Evolutionary conservation across 2,113 vertebrate genomes (phyloP).

Genomic region (Murina feae): DNA sequence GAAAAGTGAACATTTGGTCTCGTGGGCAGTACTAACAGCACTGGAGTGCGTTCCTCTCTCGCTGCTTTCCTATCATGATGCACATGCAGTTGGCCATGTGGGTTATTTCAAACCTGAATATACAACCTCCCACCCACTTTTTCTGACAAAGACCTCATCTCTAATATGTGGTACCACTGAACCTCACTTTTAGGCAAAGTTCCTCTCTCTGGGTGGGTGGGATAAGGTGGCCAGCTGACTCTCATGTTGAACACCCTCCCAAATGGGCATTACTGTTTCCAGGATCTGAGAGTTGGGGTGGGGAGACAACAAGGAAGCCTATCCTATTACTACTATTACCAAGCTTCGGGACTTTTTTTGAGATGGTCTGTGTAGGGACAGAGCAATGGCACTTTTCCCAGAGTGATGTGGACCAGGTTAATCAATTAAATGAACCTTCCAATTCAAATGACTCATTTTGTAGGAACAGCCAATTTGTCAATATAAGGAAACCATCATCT

Average conservation of each 20-base stretch:
- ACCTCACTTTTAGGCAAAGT: background rate
- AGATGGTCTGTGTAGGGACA: background rate
- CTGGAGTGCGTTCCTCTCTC: background rate
- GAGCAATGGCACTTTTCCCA: constrained; percentile 29
- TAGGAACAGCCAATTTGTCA: constrained; percentile 57
- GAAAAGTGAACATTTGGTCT: background rate
- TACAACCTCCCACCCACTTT: background rate
- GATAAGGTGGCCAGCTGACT: no score
- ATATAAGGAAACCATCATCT: constrained; percentile 50
- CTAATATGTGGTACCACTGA: background rate
- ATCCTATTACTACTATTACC: background rate
- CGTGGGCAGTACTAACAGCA: background rate
- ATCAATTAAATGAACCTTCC: constrained; percentile 56
- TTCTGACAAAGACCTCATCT: background rate
- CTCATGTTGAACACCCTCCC: background rate
- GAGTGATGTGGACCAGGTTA: background rate
- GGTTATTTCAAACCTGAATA: background rate
- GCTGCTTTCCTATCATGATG: background rate
- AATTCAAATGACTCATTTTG: constrained; percentile 51
- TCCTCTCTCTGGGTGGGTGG: background rate
- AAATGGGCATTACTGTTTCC: background rate
- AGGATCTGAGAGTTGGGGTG: background rate
- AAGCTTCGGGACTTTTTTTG: background rate
- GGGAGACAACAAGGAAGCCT: background rate
- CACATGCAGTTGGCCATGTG: background rate